A percentile compares a stretch with the other conserved stretches of the same genome.
These are phyloP conservation scores for Fratercula arctica DNA, from an alignment of 2,797 vertebrate species.

Conservation along the genomic window DNA sequence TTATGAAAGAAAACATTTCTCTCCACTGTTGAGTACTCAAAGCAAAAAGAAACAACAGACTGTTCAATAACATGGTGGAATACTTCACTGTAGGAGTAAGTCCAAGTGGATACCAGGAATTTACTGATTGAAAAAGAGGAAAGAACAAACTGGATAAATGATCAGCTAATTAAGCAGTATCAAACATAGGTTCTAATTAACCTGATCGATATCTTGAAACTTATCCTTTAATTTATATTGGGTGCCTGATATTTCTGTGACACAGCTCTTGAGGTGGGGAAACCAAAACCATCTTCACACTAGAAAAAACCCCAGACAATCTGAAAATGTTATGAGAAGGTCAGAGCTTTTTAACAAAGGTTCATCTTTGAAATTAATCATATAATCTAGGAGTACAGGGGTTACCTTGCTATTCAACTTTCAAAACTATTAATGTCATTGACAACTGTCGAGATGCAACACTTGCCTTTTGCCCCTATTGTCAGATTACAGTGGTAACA, in stretches of 20 bases:
- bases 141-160: not conserved
- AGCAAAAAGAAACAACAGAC: not conserved
- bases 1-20: not conserved
- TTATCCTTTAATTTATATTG: not conserved
- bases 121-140: not conserved
- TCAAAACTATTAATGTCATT: not conserved
- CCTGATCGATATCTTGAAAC: not conserved
- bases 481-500: not conserved
- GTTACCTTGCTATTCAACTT: not conserved
- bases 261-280: not conserved
- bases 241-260: not conserved
- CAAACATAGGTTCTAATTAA: not conserved
- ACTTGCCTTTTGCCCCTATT: not conserved
- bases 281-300: not conserved
- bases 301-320: not conserved
- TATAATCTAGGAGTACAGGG: not conserved
- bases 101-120: not conserved
- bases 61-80: not conserved
- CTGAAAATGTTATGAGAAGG: not conserved
- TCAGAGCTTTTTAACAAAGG: not conserved
- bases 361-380: not conserved
- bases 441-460: not conserved
- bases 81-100: not conserved
- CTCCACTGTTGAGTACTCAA: not conserved
- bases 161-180: not conserved